Evolutionary conservation across 2,888 invertebrate genomes (phyloP).

Genomic region (Conchocele bisecta): DNA sequence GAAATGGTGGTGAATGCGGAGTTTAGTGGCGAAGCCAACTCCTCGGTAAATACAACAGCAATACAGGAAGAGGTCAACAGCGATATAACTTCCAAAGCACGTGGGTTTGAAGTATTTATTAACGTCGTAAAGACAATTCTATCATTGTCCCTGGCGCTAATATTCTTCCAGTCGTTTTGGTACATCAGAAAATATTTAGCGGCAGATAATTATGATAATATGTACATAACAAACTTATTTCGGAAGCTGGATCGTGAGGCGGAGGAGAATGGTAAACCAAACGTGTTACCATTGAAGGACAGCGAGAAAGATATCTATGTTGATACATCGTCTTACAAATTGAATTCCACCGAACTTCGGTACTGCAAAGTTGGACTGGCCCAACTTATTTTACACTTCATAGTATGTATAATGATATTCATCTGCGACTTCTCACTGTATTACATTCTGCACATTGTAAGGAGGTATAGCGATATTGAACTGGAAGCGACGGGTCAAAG

Average conservation of each 20-base stretch:
- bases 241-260: slow-evolving; percentile 60
- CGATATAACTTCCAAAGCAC: slow-evolving; percentile 45
- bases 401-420: slow-evolving; percentile 59
- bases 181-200: slow-evolving; percentile 66
- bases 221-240: slow-evolving; percentile 71
- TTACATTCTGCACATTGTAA: slow-evolving; percentile 68
- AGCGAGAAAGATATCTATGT: slow-evolving; percentile 69
- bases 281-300: slow-evolving; percentile 69
- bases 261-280: slow-evolving; percentile 45
- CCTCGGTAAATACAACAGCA: slow-evolving; percentile 34
- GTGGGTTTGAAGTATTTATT: slow-evolving; percentile 18
- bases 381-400: slow-evolving; percentile 65
- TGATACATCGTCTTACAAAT: slow-evolving; percentile 57
- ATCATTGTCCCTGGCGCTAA: slow-evolving; percentile 48
- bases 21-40: slow-evolving; percentile 29
- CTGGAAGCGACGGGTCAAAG: slow-evolving; percentile 53
- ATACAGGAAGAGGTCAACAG: slow-evolving; percentile 52
- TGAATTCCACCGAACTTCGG: slow-evolving; percentile 62
- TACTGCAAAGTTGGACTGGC: slow-evolving; percentile 63
- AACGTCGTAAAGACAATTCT: slow-evolving; percentile 44
- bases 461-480: slow-evolving; percentile 61
- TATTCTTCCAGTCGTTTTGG: slow-evolving; percentile 58
- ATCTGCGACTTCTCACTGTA: slow-evolving; percentile 72
- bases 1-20: slow-evolving; percentile 38
- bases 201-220: slow-evolving; percentile 74